Evolutionary conservation across 2,888 invertebrate genomes (phyloP), one percentile per base, ranked within the genome.

Genomic region (Lithophane semibrunnea): DNA sequence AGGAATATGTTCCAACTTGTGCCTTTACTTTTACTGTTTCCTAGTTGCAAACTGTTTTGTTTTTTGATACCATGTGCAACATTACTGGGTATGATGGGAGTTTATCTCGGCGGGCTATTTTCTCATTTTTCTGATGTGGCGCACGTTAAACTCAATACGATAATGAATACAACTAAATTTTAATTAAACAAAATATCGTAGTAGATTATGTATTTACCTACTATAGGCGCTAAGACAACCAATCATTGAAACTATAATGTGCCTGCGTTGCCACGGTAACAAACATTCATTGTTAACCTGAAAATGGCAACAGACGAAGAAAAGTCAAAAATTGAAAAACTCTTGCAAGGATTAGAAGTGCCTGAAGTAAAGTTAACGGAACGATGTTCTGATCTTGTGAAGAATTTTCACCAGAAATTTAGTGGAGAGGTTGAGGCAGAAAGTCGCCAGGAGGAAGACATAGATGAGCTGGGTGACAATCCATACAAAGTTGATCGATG

Each of bases 271-370:
- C 75, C 75, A 81, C 44, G 77, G 87, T 76, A 73, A 87, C 82
- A 65, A 77, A 69, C 21, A 68, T 56, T 24, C 64, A 56, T 73
- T 60, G 61, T 16, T 58, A 56, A 56, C 63, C 73, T 68, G 81
- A 76, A 79, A 64, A 96, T 96, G 96, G 85, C 94, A 58, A 96
- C 96, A 8, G 96, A 96, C 74, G 96, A 96, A 86, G 95, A 96
- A 16, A 96, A 96, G 89, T 80, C 88, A 13, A 94, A 95, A 88
- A 82, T 96, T 65, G 85, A 90, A 18, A 96, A 96, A 88, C 91
- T 96, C 61, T 88, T 96, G n/a, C 91, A 94, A 82, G 93, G 91
- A 49, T 80, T 96, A 24, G 95, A 95, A 76, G 92, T 95, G 3
- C 93, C 94, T 1, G 96, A 96, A 75, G 86, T 93, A 3, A 95